Percentiles rank a stretch among this genome's conserved stretches.
These are phyloP conservation scores for Eupelmus urozonus DNA, from an alignment of 2,888 invertebrate genomes.

Conservation along the genomic window DNA sequence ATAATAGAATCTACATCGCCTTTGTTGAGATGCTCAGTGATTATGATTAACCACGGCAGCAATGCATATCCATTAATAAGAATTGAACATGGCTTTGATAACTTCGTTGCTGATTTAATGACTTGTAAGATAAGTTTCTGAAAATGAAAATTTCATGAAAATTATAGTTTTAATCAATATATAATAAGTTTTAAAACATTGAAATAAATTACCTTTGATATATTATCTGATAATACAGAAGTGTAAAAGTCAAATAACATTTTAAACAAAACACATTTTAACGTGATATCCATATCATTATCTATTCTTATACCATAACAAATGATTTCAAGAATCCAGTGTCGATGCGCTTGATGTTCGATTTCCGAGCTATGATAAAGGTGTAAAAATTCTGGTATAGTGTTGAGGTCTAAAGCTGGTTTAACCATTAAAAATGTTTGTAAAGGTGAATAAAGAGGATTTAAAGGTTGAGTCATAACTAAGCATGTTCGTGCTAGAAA, in stretches of 20 bases:
- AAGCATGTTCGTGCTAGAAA: slow-evolving; percentile 86
- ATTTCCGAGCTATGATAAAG: slow-evolving; percentile 89
- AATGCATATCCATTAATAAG: slow-evolving; percentile 85
- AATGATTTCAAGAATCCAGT: slow-evolving; percentile 89
- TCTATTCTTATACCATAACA: slow-evolving; percentile 87
- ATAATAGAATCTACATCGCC: slow-evolving; percentile 64
- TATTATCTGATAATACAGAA: slow-evolving; percentile 82
- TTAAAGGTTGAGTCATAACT: slow-evolving; percentile 85
- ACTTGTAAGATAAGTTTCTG: slow-evolving; percentile 82
- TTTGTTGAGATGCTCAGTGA: slow-evolving; percentile 67
- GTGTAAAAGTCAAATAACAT: slow-evolving; percentile 86
- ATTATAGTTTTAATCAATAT: not conserved
- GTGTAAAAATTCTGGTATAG: slow-evolving; percentile 92
- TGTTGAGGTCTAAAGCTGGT: slow-evolving; percentile 85
- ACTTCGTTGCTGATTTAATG: slow-evolving; percentile 81
- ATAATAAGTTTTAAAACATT: not conserved
- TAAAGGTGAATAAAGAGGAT: slow-evolving; percentile 88
- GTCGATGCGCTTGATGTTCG: slow-evolving; percentile 83
- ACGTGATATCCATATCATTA: slow-evolving; percentile 85
- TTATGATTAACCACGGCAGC: slow-evolving; percentile 83
- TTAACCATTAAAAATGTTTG: slow-evolving; percentile 89
- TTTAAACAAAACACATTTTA: slow-evolving; percentile 87
- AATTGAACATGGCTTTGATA: slow-evolving; percentile 83
- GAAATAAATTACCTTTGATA: slow-evolving; percentile 82
- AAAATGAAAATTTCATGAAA: slow-evolving; percentile 49